phyloP scores from a whole-genome alignment of 2,113 vertebrate genomes.

The Tauraco erythrolophus region DNA sequence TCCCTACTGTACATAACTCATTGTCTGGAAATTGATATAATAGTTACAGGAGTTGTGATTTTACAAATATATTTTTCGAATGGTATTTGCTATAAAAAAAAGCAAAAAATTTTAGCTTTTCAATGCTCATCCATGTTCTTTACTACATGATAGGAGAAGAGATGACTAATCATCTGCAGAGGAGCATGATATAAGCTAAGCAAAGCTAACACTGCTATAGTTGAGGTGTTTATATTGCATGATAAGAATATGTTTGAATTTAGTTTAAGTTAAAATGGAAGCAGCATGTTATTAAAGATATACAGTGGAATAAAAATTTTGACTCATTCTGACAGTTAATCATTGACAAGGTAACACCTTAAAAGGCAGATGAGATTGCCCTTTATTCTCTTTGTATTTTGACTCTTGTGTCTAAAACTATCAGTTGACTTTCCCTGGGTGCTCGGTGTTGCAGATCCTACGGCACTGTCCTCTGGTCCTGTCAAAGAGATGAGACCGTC shows the following conservation, averaged over 20 bases:
- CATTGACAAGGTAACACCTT: neutral
- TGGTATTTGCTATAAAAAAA: neutral
- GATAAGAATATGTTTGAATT: neutral
- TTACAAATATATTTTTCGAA: neutral
- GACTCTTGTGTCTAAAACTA: neutral
- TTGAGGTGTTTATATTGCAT: neutral
- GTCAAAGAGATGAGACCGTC: neutral
- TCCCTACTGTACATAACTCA: neutral
- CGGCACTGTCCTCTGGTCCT: neutral
- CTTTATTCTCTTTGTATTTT: neutral
- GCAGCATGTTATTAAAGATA: neutral
- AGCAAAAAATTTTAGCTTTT: neutral
- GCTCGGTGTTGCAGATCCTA: neutral
- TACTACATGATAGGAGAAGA: neutral
- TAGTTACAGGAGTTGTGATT: neutral
- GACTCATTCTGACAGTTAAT: neutral
- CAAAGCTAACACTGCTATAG: neutral
- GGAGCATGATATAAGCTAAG: neutral
- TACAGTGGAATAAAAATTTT: neutral
- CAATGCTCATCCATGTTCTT: conserved; percentile 4
- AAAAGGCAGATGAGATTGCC: neutral
- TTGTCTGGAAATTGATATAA: neutral
- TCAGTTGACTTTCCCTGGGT: neutral
- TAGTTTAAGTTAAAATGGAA: neutral
- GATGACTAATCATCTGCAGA: neutral